phyloP scores from a whole-genome alignment of 2,888 invertebrate genomes.

The Drosophila affinis region DNA sequence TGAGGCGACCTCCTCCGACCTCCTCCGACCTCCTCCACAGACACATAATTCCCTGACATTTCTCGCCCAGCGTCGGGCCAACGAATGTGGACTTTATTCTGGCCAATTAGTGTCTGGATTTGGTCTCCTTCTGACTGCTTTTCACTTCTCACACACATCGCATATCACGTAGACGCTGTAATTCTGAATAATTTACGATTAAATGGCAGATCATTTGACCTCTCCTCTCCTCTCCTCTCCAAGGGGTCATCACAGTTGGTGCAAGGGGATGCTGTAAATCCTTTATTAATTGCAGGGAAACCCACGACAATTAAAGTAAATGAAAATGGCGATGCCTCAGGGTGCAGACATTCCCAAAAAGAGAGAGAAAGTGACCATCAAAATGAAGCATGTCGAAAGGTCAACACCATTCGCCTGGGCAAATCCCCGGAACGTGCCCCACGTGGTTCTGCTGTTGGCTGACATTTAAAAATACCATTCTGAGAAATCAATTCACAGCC shows the following conservation, averaged over 20 bases:
- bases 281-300: background rate
- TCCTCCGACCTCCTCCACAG: background rate
- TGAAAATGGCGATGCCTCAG: background rate
- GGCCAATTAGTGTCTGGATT: conserved; percentile 46
- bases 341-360: background rate
- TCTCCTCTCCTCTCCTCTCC: too few relatives aligned
- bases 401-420: background rate
- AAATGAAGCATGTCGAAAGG: background rate
- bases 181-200: conserved; percentile 30
- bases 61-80: background rate
- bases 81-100: conserved; percentile 19
- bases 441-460: background rate
- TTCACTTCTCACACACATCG: conserved; percentile 1
- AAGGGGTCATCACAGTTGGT: background rate
- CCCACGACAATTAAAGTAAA: background rate
- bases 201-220: conserved; percentile 12
- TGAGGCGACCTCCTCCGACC: background rate
- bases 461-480: background rate
- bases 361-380: background rate
- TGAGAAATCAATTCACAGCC: background rate
- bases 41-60: conserved; percentile 17
- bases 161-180: conserved; percentile 53
- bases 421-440: background rate
- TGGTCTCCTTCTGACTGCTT: background rate
- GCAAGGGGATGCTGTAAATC: background rate